Base-by-base conservation (phyloP, 2,888 invertebrate species). In the Portevinia maculata region DNA sequence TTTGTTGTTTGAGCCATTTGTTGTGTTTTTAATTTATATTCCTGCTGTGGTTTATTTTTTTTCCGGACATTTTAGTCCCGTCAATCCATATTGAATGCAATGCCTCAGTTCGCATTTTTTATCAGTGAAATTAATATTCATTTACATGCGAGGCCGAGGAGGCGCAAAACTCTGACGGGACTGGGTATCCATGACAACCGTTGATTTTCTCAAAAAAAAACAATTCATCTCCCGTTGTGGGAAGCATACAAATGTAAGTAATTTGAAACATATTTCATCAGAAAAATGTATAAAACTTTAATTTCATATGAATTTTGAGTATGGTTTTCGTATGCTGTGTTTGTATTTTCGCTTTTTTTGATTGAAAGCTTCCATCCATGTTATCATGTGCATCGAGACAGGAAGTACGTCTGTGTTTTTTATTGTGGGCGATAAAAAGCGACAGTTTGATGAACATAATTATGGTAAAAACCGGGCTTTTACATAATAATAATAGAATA, bases 91-190 rank as follows among this genome's bases (percentile, higher is more conserved):
- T 30, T 24, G 17, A 24, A 13, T 13, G 5, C 13, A 9, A 6
- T 28, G 52, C 48, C 37, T 37, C 60, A 46, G 52, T 76, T 79
- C 53, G 62, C 50, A 59, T 52, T 55, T 59, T 65, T 39, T 52
- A 48, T 60, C 39, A 24, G 34, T 55, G 48, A 53, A 79, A 79
- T 73, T 46, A 79, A 73, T 73, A 73, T 71, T 53, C 34, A 30
- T n/a, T 37, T 59, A 30, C 24, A 19, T 50, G 57, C 39, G 13
- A n/a, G 15, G 39, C 1, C 13, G 39, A 13, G 39, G 11, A 32
- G 2, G 11, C 7, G 30, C 11, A 34, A n/a, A n/a, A 34, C 34
- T n/a, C n/a, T n/a, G n/a, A n/a, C n/a, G n/a, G n/a, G n/a, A n/a
- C n/a, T n/a, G 13, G 13, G 34, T 34, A n/a, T n/a, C 3, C 34